Percentiles rank a stretch among this genome's conserved stretches.
phyloP scores from a whole-genome alignment of 2,797 vertebrate genomes.

The Gallinago solitaria region DNA sequence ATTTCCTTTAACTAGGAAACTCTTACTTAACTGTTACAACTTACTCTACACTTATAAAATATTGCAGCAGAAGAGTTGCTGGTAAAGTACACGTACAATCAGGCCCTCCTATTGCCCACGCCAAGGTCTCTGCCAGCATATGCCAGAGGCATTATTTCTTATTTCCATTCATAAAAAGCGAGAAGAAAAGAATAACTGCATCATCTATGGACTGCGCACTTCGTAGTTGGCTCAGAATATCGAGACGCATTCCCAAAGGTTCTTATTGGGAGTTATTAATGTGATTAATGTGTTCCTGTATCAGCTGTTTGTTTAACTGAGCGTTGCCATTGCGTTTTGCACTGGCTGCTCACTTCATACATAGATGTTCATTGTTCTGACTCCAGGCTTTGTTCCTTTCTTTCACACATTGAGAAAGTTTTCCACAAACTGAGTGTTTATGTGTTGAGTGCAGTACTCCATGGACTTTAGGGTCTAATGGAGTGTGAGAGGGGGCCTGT shows the following conservation, averaged over 20 bases:
- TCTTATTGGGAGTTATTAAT: slow-evolving; percentile 47
- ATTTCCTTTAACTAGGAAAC: neutral
- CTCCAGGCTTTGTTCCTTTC: slow-evolving; percentile 71
- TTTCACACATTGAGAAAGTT: slow-evolving; percentile 81
- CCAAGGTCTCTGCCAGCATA: neutral
- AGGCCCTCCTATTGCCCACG: neutral
- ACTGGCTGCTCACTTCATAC: slow-evolving; percentile 76
- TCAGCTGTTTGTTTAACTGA: slow-evolving; percentile 36
- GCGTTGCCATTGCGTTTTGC: slow-evolving; percentile 26
- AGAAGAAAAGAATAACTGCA: neutral
- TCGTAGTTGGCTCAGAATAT: neutral
- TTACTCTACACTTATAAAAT: neutral
- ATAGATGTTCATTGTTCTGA: slow-evolving; percentile 85
- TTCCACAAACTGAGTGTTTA: slow-evolving; percentile 93
- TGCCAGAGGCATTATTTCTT: neutral
- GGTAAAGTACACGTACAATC: neutral
- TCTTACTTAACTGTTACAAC: too few species aligned
- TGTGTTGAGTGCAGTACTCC: slow-evolving; percentile 93
- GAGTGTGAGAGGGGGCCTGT: slow-evolving; percentile 93
- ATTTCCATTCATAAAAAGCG: neutral
- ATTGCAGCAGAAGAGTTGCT: neutral
- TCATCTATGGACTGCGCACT: neutral
- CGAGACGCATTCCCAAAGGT: neutral
- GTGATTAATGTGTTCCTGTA: slow-evolving; percentile 50
- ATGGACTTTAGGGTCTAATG: slow-evolving; percentile 92